Base-by-base conservation (phyloP, 1,140 invertebrate genomes). In the Chironomus striatipennis region DNA sequence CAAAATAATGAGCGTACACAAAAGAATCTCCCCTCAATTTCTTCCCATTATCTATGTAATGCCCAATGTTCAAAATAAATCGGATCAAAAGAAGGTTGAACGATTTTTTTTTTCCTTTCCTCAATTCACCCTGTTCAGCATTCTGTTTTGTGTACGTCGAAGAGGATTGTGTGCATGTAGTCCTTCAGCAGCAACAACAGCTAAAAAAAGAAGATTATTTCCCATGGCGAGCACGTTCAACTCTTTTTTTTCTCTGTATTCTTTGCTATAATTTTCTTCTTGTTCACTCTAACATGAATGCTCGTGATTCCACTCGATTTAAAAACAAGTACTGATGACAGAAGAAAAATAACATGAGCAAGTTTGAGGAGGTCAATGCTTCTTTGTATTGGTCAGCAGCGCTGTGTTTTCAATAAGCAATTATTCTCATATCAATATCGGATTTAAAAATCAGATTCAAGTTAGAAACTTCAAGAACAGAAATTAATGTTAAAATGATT, bases 151-250 rank as follows among this genome's bases (percentile, higher is more conserved):
- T 34, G 24, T 34, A 34, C 24, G 5, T 34, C 24, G 24, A 34
- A 57, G 47, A 57, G 47, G 47, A 57, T 57, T 57, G 47, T 57
- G 47, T 57, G 47, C 47, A 57, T 57, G 47, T 57, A 57, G 47
- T 57, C 47, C 47, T 57, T 57, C 47, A 57, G 47, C 47, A 57
- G 47, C n/a, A n/a, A n/a, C n/a, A 57, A n/a, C 5, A n/a, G n/a
- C n/a, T n/a, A 57, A 57, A 47, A 47, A 57, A 57, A 57, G 47
- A 57, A 57, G 47, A 57, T 57, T 57, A 57, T 57, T 57, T 57
- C 47, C 47, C 47, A 57, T 57, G 12, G 47, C 47, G 47, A 57
- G 47, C 47, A 57, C 47, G 47, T 57, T 57, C 47, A 57, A 57
- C 47, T 57, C 47, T 57, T 47, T 47, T 34, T 34, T 34, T 34